Conservation (phyloP, 2,113 vertebrate genomes). For the Campylomormyrus tamandua region DNA sequence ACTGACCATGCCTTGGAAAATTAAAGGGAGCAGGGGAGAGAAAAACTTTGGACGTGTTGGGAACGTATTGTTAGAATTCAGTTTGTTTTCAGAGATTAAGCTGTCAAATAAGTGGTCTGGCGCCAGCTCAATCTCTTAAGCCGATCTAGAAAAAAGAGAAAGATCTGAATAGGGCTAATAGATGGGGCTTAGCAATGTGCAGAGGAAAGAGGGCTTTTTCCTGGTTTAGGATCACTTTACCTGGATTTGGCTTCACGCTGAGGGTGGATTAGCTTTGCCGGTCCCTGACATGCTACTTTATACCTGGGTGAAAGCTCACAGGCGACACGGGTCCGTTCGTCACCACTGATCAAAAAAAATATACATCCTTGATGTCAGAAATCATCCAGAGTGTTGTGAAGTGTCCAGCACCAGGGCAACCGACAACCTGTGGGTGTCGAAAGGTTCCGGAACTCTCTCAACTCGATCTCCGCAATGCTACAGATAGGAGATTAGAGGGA, state of each 20-base stretch:
- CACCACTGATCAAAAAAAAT: neutral
- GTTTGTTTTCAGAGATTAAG: conserved; percentile 55
- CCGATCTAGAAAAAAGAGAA: conserved; percentile 49
- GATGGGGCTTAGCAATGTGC: conserved; percentile 41
- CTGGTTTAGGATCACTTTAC: conserved; percentile 71
- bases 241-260: conserved; percentile 64
- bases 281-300: conserved; percentile 55
- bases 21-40: neutral
- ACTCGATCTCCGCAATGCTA: neutral
- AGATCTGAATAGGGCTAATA: conserved; percentile 62
- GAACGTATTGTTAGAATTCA: conserved; percentile 16
- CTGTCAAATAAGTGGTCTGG: conserved; percentile 64
- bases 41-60: conserved; percentile 7
- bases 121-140: conserved; percentile 63
- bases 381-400: conserved; percentile 4
- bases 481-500: neutral
- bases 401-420: neutral
- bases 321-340: neutral
- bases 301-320: neutral
- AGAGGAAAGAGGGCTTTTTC: conserved; percentile 36
- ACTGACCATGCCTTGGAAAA: neutral
- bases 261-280: conserved; percentile 61
- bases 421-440: neutral
- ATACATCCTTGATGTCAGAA: neutral
- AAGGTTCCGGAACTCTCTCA: neutral